Conservation (phyloP, 2,888 invertebrate species). For the Cylindroiulus punctatus region DNA sequence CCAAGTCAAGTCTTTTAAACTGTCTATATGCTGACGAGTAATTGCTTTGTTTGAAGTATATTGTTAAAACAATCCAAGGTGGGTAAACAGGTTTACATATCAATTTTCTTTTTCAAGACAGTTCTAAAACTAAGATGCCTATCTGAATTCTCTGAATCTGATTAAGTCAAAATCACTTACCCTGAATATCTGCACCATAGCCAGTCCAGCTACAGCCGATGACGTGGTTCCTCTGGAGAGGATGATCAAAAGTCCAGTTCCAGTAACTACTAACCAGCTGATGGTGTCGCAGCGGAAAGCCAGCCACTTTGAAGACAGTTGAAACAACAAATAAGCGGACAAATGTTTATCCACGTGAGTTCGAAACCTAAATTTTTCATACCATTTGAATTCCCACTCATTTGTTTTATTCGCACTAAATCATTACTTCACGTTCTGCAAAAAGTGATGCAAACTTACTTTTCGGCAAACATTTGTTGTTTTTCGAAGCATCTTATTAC, state of each 20-base stretch:
- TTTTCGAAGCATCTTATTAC: constrained; percentile 69
- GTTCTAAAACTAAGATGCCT: too few relatives aligned
- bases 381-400: not conserved
- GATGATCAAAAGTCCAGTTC: constrained; percentile 67
- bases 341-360: constrained; percentile 66
- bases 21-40: too few relatives aligned
- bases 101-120: too few relatives aligned
- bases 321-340: constrained; percentile 66
- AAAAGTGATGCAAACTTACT: constrained; percentile 60
- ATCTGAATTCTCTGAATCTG: too few relatives aligned
- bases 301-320: constrained; percentile 67
- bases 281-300: constrained; percentile 67
- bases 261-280: constrained; percentile 65
- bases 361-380: constrained; percentile 64
- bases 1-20: too few relatives aligned
- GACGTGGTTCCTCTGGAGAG: constrained; percentile 64
- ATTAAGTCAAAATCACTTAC: constrained; percentile 64
- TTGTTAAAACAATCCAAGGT: too few relatives aligned
- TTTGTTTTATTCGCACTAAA: not conserved
- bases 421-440: constrained; percentile 20
- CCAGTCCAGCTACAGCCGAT: constrained; percentile 68
- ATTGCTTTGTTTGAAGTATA: too few relatives aligned
- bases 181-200: constrained; percentile 69
- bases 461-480: constrained; percentile 64
- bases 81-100: too few relatives aligned